phyloP scores from a whole-genome alignment of 2,797 vertebrate species.

The Pteropus rufus region DNA sequence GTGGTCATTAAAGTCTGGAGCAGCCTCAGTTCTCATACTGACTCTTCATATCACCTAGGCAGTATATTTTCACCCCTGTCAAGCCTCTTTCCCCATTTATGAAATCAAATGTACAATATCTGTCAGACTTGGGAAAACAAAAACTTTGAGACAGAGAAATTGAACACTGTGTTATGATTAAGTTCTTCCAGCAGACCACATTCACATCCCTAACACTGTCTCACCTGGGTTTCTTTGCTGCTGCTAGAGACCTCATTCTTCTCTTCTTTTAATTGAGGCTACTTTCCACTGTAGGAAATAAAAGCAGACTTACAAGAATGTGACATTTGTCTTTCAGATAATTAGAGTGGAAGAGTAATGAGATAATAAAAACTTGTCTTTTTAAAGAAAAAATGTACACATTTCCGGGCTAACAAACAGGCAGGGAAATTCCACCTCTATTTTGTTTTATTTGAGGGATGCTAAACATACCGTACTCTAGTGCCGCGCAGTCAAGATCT shows the following conservation, averaged over 20 bases:
- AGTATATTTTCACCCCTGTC: not conserved
- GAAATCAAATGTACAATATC: not conserved
- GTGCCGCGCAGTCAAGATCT: not conserved
- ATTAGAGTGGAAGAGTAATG: not conserved
- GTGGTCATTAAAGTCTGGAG: not conserved
- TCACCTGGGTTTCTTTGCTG: not conserved
- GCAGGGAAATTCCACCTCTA: not conserved
- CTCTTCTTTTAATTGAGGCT: not conserved
- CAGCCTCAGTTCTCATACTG: not conserved
- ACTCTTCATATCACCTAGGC: not conserved
- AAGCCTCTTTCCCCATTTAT: not conserved
- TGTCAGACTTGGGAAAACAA: not conserved
- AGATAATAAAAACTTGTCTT: not conserved
- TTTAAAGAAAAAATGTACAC: not conserved
- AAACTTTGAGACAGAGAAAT: not conserved
- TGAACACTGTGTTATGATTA: not conserved
- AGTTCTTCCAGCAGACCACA: not conserved
- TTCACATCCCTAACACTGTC: accelerated
- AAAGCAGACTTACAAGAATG: not conserved
- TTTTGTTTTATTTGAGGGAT: not conserved
- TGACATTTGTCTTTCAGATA: not conserved
- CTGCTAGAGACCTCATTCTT: not conserved
- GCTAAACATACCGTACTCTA: not conserved
- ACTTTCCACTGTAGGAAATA: not conserved
- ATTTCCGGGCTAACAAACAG: not conserved